Evolutionary conservation across 2,113 vertebrate species (phyloP), one percentile per base, ranked within the genome.

Genomic region (Eubucco bourcierii): DNA sequence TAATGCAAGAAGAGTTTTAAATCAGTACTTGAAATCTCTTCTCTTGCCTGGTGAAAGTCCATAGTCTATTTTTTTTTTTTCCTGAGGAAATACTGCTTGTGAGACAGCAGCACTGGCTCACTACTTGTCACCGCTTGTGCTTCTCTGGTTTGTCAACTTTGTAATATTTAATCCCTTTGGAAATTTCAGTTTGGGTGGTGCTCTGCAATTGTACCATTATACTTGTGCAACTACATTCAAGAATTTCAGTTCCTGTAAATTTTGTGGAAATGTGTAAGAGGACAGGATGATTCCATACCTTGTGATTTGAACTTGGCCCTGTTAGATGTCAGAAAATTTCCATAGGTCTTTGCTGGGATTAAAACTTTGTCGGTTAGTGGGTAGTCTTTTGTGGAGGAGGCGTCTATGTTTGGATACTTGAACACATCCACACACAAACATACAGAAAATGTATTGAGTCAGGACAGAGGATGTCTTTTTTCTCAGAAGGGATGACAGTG

Each of bases 311-410:
- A 25, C 15, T 81, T 23, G 37, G 10, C 19, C 14, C 2, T 87
- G 4, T 66, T 53, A 70, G 21, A 46, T 4, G 9, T 34, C 15
- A 39, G 64, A 56, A 65, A 44, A 39, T 87, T 78, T 39, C 20
- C 6, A 1, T 10, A 39, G 52, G 19, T 5, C 28, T 95, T 81
- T 20, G 27, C 31, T 79, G 25, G 18, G 33, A 80, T 44, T 16
- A 44, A 44, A 44, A 15, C 15, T 16, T 15, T 44, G 14, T 44
- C 44, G 16, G 44, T 44, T 44, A 44, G 4, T 31, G 19, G 2
- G 3, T 0, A 29, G 18, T 0, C 23, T 7, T 60, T 58, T 74
- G 5, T 87, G 15, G 60, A 67, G 41, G 29, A 21, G 9, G 7
- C 8, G 15, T 47, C 18, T 63, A 1, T 55, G 4, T 31, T 34